These are phyloP conservation scores for Campaea margaritaria DNA, from an alignment of 2,888 invertebrate genomes.

Conservation along the genomic window DNA sequence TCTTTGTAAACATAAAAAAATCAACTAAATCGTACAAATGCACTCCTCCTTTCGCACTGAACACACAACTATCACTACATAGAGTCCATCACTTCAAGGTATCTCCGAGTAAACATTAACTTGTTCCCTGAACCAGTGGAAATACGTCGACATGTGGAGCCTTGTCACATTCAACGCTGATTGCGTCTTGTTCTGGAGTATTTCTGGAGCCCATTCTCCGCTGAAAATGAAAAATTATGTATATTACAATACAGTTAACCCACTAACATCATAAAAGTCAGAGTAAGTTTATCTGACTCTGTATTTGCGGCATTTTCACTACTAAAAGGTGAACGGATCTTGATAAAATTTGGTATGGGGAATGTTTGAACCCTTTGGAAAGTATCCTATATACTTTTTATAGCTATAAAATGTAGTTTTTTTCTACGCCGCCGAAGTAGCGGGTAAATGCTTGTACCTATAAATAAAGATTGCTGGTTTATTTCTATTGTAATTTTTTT, in stretches of 20 bases:
- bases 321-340: no score
- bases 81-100: conserved; percentile 78
- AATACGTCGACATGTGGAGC: conserved; percentile 88
- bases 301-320: no score
- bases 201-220: conserved; percentile 91
- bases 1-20: conserved; percentile 9
- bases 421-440: no score
- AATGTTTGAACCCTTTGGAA: no score
- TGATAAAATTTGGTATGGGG: no score
- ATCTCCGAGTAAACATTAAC: conserved; percentile 90
- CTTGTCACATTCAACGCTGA: conserved; percentile 89
- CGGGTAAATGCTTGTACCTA: no score
- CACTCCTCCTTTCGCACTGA: conserved; percentile 55
- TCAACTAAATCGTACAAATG: conserved; percentile 11
- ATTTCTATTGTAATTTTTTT: no score
- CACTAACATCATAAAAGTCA: no score
- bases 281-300: no score
- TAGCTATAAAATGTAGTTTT: no score
- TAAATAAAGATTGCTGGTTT: no score
- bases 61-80: conserved; percentile 52
- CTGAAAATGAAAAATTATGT: conserved; percentile 74
- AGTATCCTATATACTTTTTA: no score
- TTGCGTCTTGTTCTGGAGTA: conserved; percentile 88
- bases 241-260: neutral
- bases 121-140: conserved; percentile 92